These are phyloP conservation scores for Corydoras sp. DNA, from an alignment of 2,113 vertebrate species.

Conservation along the genomic window DNA sequence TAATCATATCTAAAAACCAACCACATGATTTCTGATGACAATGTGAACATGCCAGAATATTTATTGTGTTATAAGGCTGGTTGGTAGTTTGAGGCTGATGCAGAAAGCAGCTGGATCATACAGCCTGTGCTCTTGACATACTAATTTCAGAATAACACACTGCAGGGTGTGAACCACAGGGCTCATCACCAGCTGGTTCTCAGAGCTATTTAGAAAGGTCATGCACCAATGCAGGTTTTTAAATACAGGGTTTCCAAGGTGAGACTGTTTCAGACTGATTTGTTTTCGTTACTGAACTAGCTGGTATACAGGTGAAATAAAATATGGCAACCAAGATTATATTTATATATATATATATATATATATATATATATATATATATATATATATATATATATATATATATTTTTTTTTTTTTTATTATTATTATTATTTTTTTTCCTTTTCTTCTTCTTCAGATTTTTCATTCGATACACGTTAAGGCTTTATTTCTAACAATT, in stretches of 20 bases:
- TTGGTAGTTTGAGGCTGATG: background rate
- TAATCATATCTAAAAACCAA: too few relatives aligned
- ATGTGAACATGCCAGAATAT: too few relatives aligned
- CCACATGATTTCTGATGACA: too few relatives aligned
- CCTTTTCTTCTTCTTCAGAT: too few relatives aligned
- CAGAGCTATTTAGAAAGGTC: slow-evolving; percentile 50
- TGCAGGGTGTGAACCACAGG: slow-evolving; percentile 32
- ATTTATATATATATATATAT: too few relatives aligned
- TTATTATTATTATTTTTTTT: too few relatives aligned
- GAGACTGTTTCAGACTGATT: slow-evolving; percentile 17
- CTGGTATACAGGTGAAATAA: slow-evolving; percentile 22
- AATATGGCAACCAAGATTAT: background rate
- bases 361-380: too few relatives aligned
- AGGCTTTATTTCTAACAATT: too few relatives aligned
- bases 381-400: too few relatives aligned
- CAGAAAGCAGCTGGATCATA: slow-evolving; percentile 30
- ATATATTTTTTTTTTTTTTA: too few relatives aligned
- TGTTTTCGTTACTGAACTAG: slow-evolving; percentile 31
- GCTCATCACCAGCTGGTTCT: slow-evolving; percentile 43
- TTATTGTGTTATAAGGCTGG: too few relatives aligned
- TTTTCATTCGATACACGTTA: too few relatives aligned
- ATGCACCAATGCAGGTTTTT: slow-evolving; percentile 39
- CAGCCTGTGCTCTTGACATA: slow-evolving; percentile 37
- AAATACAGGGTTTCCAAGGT: slow-evolving; percentile 34
- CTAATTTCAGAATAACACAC: slow-evolving; percentile 28